These are phyloP conservation scores for Polietes domitor DNA, from an alignment of 2,888 invertebrate species.

Conservation along the genomic window DNA sequence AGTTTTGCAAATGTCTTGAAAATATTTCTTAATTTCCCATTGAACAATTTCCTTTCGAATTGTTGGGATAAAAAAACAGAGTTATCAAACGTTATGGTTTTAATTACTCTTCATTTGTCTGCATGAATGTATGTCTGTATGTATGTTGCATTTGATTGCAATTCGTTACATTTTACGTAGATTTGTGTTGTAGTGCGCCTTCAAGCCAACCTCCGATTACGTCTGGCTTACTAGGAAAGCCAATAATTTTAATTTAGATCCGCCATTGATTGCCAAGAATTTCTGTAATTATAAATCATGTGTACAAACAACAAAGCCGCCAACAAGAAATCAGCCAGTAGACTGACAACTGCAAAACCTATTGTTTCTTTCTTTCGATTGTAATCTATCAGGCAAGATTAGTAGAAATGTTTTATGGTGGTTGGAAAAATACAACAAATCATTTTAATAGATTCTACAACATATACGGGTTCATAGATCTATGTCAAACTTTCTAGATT, in stretches of 20 bases:
- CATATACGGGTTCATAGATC: too few species aligned
- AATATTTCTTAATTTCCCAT: conserved; percentile 36
- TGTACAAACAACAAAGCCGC: conserved; percentile 33
- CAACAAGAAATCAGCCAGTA: too few species aligned
- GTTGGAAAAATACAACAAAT: too few species aligned
- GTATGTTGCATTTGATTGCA: not conserved
- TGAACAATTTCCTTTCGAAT: conserved; percentile 32
- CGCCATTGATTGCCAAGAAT: conserved; percentile 52
- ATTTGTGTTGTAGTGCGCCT: not conserved
- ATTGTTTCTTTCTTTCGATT: too few species aligned
- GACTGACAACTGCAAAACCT: too few species aligned
- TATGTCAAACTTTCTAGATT: too few species aligned
- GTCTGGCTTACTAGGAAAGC: conserved; percentile 32
- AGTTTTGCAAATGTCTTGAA: conserved; percentile 6
- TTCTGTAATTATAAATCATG: conserved; percentile 62
- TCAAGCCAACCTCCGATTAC: conserved; percentile 29
- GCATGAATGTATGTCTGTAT: not conserved
- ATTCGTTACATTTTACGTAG: not conserved
- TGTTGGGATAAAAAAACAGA: not conserved
- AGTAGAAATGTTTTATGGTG: too few species aligned
- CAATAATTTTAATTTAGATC: conserved; percentile 53
- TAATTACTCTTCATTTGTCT: not conserved
- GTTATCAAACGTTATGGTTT: not conserved
- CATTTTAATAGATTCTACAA: too few species aligned
- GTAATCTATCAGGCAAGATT: too few species aligned